Conservation (phyloP, 2,888 invertebrate species). For the Melitaea athalia region DNA sequence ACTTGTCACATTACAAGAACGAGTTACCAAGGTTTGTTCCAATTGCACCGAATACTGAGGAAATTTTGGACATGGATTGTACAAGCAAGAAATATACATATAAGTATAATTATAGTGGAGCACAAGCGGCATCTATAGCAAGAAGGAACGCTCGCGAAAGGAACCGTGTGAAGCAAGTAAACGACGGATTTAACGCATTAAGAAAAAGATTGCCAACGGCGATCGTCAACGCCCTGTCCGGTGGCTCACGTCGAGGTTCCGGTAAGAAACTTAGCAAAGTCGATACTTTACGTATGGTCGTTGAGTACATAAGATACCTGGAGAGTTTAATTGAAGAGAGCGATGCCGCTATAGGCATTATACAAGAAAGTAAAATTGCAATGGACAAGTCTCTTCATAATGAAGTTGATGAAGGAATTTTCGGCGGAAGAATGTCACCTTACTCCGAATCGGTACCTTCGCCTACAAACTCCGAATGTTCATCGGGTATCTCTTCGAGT, state of each 20-base stretch:
- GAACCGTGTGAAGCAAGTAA: conserved; percentile 97
- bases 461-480: conserved; percentile 86
- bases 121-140: conserved; percentile 92
- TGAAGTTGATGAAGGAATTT: conserved; percentile 70
- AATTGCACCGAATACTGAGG: conserved; percentile 80
- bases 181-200: conserved; percentile 94
- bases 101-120: conserved; percentile 80
- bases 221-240: conserved; percentile 86
- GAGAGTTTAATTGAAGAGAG: conserved; percentile 89
- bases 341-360: conserved; percentile 77
- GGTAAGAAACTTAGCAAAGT: conserved; percentile 94
- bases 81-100: conserved; percentile 85
- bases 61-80: conserved; percentile 55
- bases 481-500: conserved; percentile 79
- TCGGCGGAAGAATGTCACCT: conserved; percentile 62
- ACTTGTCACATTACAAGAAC: conserved; percentile 45
- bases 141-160: conserved; percentile 96
- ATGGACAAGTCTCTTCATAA: conserved; percentile 46
- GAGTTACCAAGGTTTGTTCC: conserved; percentile 68
- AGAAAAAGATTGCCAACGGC: conserved; percentile 92
- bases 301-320: conserved; percentile 93
- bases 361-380: conserved; percentile 35
- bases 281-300: conserved; percentile 94
- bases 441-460: conserved; percentile 82
- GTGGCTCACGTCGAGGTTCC: conserved; percentile 87